These are phyloP conservation scores for Steinernema scapterisci DNA, from an alignment of 2,888 invertebrate genomes.

Conservation along the genomic window DNA sequence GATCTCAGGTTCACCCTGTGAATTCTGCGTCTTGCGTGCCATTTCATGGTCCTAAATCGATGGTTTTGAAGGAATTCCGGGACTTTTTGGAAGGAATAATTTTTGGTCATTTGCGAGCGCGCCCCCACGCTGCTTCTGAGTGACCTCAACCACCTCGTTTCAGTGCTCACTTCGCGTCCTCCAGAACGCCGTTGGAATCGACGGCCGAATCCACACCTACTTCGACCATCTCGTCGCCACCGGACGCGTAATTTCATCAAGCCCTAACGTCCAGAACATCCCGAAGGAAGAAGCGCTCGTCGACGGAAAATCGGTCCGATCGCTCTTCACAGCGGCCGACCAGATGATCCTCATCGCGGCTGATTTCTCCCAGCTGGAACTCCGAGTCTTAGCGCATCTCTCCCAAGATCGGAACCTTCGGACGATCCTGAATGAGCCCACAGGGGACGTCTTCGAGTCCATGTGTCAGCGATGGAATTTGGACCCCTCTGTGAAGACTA, in stretches of 20 bases:
- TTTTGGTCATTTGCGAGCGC: no score
- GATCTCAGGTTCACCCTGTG: no score
- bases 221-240: slow-evolving; percentile 34
- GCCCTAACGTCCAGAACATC: slow-evolving; percentile 40
- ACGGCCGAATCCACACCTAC: slow-evolving; percentile 6
- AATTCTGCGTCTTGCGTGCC: no score
- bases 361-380: slow-evolving; percentile 94
- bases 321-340: slow-evolving; percentile 40
- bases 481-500: slow-evolving; percentile 75
- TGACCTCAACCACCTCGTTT: no score
- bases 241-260: slow-evolving; percentile 36
- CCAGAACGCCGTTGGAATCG: not conserved
- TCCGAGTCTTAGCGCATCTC: slow-evolving; percentile 88
- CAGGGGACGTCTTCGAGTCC: slow-evolving; percentile 80
- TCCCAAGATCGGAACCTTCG: slow-evolving; percentile 75
- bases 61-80: no score
- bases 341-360: slow-evolving; percentile 79
- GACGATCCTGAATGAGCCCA: slow-evolving; percentile 47
- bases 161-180: not conserved
- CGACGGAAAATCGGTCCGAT: slow-evolving; percentile 35
- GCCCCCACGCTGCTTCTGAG: no score
- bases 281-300: slow-evolving; percentile 38
- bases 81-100: no score
- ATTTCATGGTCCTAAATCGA: no score
- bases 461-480: slow-evolving; percentile 83